Evolutionary conservation across 37 sponge, comb jelly and placozoan species (phyloP), one percentile per base, ranked within the genome.

Genomic region (Beroe ovata): DNA sequence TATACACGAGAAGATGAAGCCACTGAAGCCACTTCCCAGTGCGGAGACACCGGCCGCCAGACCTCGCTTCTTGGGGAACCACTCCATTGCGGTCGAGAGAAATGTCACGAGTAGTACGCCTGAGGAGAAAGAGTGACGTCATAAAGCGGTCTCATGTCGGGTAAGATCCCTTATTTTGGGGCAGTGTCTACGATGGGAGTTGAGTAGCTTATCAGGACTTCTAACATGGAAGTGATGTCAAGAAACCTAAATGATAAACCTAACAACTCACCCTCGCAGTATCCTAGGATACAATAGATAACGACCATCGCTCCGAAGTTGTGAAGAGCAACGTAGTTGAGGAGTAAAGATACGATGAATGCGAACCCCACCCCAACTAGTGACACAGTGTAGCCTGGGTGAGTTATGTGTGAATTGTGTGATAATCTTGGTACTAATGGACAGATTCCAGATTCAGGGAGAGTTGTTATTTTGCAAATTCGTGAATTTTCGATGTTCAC

Each of bases 21-120:
- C 84, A 36, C 84, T 77, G 28, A 77, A 42, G 26, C 84, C 84
- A 41, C 84, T 77, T n/a, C 84, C 84, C 42, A 77, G 54, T 6
- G 84, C 84, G 1, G 84, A 77, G 1, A 77, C 84, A 23, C 84
- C 84, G 6, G 84, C 84, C 6, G 84, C 84, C 20, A 77, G 84
- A 39, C 84, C 84, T 14, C 84, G 84, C 33, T 77, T 38, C 54
- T 41, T 77, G 54, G 84, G 84, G 33, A 77, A 77, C 84, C 84
- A 77, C 84, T 77, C 84, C 84, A 77, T 77, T 2, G 84, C 84
- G 41, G 84, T 77, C 18, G 84, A 77, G 3, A 77, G 84, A 54
- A 77, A 77, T 16, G 84, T 77, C 47, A 77, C 84, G 28, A 77
- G 84, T 25, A 77, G 47, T 1, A 77, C 84, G 33, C 84, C 71